These are phyloP conservation scores for Anagrus nilaparvatae DNA, from an alignment of 1,140 invertebrate genomes.

Conservation along the genomic window DNA sequence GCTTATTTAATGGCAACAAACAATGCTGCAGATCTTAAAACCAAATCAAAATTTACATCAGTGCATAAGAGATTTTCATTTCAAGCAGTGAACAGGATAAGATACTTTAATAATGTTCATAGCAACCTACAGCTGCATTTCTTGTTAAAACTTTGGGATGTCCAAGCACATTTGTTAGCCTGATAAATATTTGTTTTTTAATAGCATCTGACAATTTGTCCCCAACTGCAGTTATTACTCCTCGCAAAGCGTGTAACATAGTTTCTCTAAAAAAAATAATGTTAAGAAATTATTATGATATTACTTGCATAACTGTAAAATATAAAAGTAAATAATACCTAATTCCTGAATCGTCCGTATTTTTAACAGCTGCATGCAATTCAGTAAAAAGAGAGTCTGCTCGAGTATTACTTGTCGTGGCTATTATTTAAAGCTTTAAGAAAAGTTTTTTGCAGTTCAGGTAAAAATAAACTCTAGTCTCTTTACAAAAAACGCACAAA, in stretches of 20 bases:
- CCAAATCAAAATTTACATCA: constrained; percentile 55
- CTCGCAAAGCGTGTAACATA: constrained; percentile 79
- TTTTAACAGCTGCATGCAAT: constrained; percentile 77
- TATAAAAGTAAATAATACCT: constrained; percentile 40
- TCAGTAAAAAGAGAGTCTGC: constrained; percentile 85
- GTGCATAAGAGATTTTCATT: constrained; percentile 64
- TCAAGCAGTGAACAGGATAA: constrained; percentile 66
- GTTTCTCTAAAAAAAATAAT: constrained; percentile 58
- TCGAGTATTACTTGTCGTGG: constrained; percentile 75
- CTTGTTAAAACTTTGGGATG: constrained; percentile 73
- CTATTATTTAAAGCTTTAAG: constrained; percentile 86
- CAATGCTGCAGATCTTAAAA: constrained; percentile 63
- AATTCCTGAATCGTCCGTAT: constrained; percentile 69
- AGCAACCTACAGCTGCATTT: constrained; percentile 71
- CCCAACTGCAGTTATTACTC: constrained; percentile 71
- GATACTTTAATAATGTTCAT: constrained; percentile 71
- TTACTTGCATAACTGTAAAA: not conserved
- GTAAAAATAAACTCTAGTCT: constrained; percentile 88
- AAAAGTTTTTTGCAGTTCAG: constrained; percentile 97
- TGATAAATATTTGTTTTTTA: constrained; percentile 63
- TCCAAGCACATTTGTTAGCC: constrained; percentile 58
- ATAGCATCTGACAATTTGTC: constrained; percentile 80
- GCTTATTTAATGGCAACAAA: constrained; percentile 85
- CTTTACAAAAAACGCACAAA: constrained; percentile 79
- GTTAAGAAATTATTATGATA: constrained; percentile 1